A percentile compares a stretch with the other conserved stretches of the same genome.
These are phyloP conservation scores for Agriotes lineatus DNA, from an alignment of 2,888 invertebrate species.

Conservation along the genomic window DNA sequence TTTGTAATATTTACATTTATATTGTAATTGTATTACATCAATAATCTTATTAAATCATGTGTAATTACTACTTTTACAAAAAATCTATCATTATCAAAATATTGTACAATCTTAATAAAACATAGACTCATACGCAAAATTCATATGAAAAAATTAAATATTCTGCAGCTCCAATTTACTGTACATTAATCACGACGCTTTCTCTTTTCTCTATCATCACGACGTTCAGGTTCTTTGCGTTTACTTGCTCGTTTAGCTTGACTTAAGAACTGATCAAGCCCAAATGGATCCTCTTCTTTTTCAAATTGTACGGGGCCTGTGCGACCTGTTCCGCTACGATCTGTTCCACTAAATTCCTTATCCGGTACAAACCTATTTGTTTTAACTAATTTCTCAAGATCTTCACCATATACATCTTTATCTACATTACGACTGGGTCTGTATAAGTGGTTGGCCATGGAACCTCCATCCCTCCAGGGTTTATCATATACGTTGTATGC, in stretches of 20 bases:
- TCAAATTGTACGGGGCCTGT: slow-evolving; percentile 97
- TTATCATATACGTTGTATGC: slow-evolving; percentile 98
- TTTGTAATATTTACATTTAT: too few species aligned
- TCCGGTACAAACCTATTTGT: slow-evolving; percentile 97
- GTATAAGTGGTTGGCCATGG: slow-evolving; percentile 90
- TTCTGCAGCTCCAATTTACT: too few species aligned
- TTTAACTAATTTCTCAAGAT: slow-evolving; percentile 89
- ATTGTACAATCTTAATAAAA: too few species aligned
- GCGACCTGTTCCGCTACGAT: slow-evolving; percentile 76
- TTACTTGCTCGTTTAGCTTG: slow-evolving; percentile 90
- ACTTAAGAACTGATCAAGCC: slow-evolving; percentile 97
- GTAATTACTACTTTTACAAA: too few species aligned
- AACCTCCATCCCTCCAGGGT: slow-evolving; percentile 94
- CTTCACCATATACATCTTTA: slow-evolving; percentile 90
- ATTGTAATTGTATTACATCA: too few species aligned
- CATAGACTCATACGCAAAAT: too few species aligned
- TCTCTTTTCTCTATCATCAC: slow-evolving; percentile 66
- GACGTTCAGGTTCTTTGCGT: slow-evolving; percentile 70
- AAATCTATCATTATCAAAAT: too few species aligned
- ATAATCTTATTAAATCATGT: too few species aligned
- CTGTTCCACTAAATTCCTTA: slow-evolving; percentile 95
- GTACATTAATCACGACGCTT: slow-evolving; percentile 61
- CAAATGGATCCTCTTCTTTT: slow-evolving; percentile 94
- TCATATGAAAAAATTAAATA: too few species aligned
- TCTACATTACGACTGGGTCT: slow-evolving; percentile 89